Evolutionary conservation across 2,888 invertebrate genomes (phyloP).

Genomic region (Troides helena): DNA sequence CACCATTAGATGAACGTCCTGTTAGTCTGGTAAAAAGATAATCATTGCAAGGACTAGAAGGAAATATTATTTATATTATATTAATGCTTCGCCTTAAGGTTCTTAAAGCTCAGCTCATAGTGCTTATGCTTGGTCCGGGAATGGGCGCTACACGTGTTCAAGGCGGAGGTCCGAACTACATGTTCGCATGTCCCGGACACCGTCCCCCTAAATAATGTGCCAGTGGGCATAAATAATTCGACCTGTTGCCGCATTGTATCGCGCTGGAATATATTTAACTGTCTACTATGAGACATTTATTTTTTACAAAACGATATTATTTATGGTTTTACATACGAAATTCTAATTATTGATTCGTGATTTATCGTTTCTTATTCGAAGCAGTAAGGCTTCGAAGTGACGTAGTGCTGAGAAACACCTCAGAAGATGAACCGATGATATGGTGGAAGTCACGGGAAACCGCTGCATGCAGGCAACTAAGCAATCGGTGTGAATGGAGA

Average conservation of each 20-base stretch:
- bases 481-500: too few species aligned
- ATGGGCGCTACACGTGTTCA: constrained; percentile 47
- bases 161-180: constrained; percentile 37
- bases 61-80: background rate
- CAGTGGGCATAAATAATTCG: constrained; percentile 9
- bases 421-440: too few species aligned
- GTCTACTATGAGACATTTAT: background rate
- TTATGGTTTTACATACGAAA: too few species aligned
- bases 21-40: too few species aligned
- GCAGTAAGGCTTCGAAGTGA: too few species aligned
- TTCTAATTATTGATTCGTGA: too few species aligned
- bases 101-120: constrained; percentile 48
- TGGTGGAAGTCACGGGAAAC: too few species aligned
- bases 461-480: too few species aligned
- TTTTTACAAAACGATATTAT: background rate
- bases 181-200: constrained; percentile 39
- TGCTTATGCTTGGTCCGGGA: constrained; percentile 37
- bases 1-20: too few species aligned
- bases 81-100: constrained; percentile 43
- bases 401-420: too few species aligned
- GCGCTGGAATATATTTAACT: background rate
- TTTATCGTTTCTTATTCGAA: too few species aligned
- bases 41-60: too few species aligned
- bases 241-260: constrained; percentile 1
- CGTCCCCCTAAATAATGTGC: constrained; percentile 18